Base-by-base conservation (phyloP, 1,140 invertebrate genomes). In the Scylla paramamosain region DNA sequence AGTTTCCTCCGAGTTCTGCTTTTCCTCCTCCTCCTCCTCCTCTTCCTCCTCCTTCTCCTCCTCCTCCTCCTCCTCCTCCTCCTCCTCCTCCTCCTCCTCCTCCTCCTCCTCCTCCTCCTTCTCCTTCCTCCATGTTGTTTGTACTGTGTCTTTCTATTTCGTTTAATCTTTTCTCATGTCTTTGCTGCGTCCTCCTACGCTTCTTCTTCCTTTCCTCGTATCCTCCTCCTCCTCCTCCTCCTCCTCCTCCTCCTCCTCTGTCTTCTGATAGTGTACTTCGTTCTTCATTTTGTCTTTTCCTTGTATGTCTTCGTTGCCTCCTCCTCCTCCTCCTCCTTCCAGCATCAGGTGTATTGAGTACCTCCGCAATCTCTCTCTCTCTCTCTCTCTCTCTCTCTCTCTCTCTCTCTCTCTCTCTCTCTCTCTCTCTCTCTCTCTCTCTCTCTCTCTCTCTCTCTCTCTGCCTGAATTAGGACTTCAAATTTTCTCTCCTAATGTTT, bases 301-400 rank as follows among this genome's bases (percentile, higher is more conserved):
- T 59, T 3, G 52, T 12, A 59, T 48, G 46, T 20, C 25, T 3
- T 39, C 39, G n/a, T 52, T 20, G 2, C 67, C 25, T 77, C 67
- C 67, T 77, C 67, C 67, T 77, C 67, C 20, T 77, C 67, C 67
- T 77, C 67, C 67, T 77, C 67, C 67, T 77, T 77, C 25, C 67
- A 20, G 4, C 25, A n/a, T 20, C 67, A 59, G 52, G 52, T 59
- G 16, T 59, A 59, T 59, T 12, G 52, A 59, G 52, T 20, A 59
- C 52, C 52, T 59, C 10, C 16, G 52, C 10, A 59, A 59, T 20
- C 16, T 59, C 52, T 59, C 52, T 59, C 52, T 59, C 52, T 59
- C 52, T 59, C 52, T 59, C 52, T 59, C 52, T 59, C 52, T 59
- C 52, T 59, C 52, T 59, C 52, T 59, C 52, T 59, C 52, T 59